Base-by-base conservation (phyloP, 2,113 vertebrate genomes). In the Paramisgurnus dabryanus region DNA sequence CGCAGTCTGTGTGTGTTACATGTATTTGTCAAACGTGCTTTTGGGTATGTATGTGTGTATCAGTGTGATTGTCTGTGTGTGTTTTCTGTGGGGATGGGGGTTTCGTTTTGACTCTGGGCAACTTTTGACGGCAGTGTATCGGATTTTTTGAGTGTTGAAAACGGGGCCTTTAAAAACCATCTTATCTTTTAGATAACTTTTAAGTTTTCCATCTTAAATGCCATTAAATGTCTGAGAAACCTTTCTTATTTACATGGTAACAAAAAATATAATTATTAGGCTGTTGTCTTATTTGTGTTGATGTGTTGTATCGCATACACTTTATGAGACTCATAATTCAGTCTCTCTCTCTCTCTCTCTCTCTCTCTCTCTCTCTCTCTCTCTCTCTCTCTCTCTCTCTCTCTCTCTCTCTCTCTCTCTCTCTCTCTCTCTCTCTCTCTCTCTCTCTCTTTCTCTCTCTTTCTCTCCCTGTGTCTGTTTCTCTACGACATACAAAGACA, bases 61-160 rank as follows among this genome's bases (percentile, higher is more conserved):
- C 17, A 40, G 3, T 57, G 64, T 68, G 69, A 55, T 60, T 71
- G 53, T 73, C 57, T 72, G 63, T 83, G 22, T 80, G 49, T 76
- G 63, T 67, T 76, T 79, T 86, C 43, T 79, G 76, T 79, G 79
- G 79, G 71, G 82, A 81, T 64, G 81, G 75, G 75, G 78, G 79
- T 83, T 86, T 83, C 82, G 76, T 13, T 86, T 79, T 86, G 85
- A 86, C 76, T 86, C 34, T 41, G 43, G 76, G 60, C 76, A 79
- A 73, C 75, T 79, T 83, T 86, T 83, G 85, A 86, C 85, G 85
- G 85, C 85, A 81, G 79, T 17, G 79, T 79, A 86, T 86, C 74
- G 49, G 75, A 66, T 81, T 83, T 81, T 80, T 80, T 78, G 58
- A 22, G 9, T 61, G 39, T 81, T 75, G 39, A 78, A 67, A 84